Conservation (phyloP, 2,888 invertebrate genomes). For the Agrochola lota region DNA sequence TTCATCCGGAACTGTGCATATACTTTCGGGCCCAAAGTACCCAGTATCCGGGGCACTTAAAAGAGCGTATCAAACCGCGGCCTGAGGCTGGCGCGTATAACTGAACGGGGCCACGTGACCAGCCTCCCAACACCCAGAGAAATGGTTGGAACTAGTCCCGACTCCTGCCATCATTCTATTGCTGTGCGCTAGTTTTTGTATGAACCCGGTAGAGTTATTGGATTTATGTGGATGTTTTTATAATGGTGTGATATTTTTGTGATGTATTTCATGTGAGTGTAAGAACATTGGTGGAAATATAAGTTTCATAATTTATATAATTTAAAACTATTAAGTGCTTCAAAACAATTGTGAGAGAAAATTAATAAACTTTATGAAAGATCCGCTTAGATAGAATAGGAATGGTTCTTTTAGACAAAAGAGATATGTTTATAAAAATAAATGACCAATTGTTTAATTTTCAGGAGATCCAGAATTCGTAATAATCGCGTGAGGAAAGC, state of each 20-base stretch:
- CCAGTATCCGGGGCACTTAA: slow-evolving; percentile 64
- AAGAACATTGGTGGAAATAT: neutral
- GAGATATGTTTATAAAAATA: neutral
- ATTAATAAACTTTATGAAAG: neutral
- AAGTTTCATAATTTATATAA: neutral
- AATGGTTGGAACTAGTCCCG: slow-evolving; percentile 63
- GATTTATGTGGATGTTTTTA: slow-evolving; percentile 21
- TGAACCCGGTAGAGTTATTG: slow-evolving; percentile 26
- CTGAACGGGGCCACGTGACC: slow-evolving; percentile 82
- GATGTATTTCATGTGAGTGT: neutral
- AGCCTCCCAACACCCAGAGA: slow-evolving; percentile 70
- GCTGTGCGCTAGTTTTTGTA: slow-evolving; percentile 34
- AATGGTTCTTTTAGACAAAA: neutral
- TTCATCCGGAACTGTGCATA: slow-evolving; percentile 5
- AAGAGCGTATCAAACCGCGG: slow-evolving; percentile 73
- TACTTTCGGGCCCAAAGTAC: slow-evolving; percentile 20
- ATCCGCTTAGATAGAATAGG: neutral
- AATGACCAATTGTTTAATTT: neutral
- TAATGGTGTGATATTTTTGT: slow-evolving; percentile 1
- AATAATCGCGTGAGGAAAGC: neutral
- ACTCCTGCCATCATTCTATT: slow-evolving; percentile 51
- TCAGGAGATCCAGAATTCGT: neutral
- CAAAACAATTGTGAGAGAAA: neutral
- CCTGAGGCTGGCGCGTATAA: slow-evolving; percentile 76
- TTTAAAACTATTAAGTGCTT: neutral